Percentiles rank a stretch among this genome's conserved stretches.
These are phyloP conservation scores for Astropecten irregularis DNA, from an alignment of 53 echinoderm and acorn worm genomes.

Conservation along the genomic window DNA sequence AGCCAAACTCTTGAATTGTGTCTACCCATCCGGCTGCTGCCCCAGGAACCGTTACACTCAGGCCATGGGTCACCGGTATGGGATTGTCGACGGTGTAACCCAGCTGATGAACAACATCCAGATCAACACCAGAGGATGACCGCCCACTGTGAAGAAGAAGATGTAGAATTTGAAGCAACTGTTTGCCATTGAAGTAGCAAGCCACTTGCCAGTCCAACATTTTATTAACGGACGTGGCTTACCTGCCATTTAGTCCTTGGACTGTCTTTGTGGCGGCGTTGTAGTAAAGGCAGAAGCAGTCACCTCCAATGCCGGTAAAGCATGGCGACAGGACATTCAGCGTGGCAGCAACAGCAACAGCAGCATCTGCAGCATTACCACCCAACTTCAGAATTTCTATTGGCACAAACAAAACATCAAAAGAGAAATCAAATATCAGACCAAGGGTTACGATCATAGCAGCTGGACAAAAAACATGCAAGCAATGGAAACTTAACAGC, in stretches of 20 bases:
- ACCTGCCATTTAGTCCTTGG: conserved; percentile 89
- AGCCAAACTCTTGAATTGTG: conserved; percentile 77
- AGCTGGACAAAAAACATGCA: too few species aligned
- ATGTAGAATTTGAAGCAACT: background rate
- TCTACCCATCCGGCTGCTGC: conserved; percentile 92
- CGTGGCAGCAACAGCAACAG: conserved; percentile 80
- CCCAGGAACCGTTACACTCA: conserved; percentile 85
- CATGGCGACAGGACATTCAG: conserved; percentile 81
- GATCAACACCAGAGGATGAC: conserved; percentile 50
- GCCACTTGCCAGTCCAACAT: background rate
- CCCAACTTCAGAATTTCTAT: conserved; percentile 80
- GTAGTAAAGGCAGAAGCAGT: conserved; percentile 84
- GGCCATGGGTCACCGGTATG: conserved; percentile 66
- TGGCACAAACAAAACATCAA: background rate
- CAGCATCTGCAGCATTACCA: conserved; percentile 93
- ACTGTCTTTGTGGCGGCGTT: conserved; percentile 69
- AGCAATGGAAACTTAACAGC: too few species aligned
- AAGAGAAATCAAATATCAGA: background rate
- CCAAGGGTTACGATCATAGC: too few species aligned
- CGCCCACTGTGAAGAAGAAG: conserved; percentile 65
- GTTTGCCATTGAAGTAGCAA: background rate
- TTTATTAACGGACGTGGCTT: background rate
- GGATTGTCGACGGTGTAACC: conserved; percentile 58
- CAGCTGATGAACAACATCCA: conserved; percentile 55
- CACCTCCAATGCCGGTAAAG: conserved; percentile 81